A percentile compares a stretch with the other conserved stretches of the same genome.
Evolutionary conservation across 1,140 invertebrate genomes (phyloP).

Genomic region (Eufriesea mexicana): DNA sequence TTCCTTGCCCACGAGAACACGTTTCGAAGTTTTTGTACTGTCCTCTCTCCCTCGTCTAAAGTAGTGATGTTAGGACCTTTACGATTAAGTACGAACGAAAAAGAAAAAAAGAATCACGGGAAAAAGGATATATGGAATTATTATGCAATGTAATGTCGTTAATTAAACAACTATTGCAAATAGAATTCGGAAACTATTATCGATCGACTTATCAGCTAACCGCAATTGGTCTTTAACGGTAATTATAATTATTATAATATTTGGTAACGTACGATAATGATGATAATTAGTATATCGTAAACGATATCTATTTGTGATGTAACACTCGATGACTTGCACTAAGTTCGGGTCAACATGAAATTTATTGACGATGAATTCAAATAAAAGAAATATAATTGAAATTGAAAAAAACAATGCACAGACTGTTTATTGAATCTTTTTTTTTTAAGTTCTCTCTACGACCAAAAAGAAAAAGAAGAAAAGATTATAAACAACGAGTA

Average conservation of each 20-base stretch:
- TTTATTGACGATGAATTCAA: slow-evolving; percentile 82
- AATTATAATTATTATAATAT: slow-evolving; percentile 77
- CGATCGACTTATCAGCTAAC: slow-evolving; percentile 73
- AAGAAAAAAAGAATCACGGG: slow-evolving; percentile 67
- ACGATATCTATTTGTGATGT: slow-evolving; percentile 81
- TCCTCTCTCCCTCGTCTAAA: slow-evolving; percentile 49
- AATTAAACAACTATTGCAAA: slow-evolving; percentile 72
- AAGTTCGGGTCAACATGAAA: slow-evolving; percentile 80
- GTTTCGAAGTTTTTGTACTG: slow-evolving; percentile 45
- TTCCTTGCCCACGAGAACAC: slow-evolving; percentile 29
- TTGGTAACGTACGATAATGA: slow-evolving; percentile 74
- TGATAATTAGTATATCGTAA: slow-evolving; percentile 79
- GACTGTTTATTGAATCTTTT: slow-evolving; percentile 79
- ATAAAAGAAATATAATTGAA: slow-evolving; percentile 83
- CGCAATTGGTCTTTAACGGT: slow-evolving; percentile 74
- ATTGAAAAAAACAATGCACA: slow-evolving; percentile 78
- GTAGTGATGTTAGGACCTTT: slow-evolving; percentile 56
- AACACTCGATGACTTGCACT: slow-evolving; percentile 80
- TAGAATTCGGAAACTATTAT: slow-evolving; percentile 68
- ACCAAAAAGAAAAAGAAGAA: slow-evolving; percentile 13
- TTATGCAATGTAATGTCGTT: slow-evolving; percentile 80
- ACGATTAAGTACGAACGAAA: slow-evolving; percentile 62
- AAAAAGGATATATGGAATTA: slow-evolving; percentile 71
- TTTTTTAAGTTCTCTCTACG: slow-evolving; percentile 60
- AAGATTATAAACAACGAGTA: no score